phyloP scores from a whole-genome alignment of 35 echinoderm and acorn worm species.

The Ptychodera flava region DNA sequence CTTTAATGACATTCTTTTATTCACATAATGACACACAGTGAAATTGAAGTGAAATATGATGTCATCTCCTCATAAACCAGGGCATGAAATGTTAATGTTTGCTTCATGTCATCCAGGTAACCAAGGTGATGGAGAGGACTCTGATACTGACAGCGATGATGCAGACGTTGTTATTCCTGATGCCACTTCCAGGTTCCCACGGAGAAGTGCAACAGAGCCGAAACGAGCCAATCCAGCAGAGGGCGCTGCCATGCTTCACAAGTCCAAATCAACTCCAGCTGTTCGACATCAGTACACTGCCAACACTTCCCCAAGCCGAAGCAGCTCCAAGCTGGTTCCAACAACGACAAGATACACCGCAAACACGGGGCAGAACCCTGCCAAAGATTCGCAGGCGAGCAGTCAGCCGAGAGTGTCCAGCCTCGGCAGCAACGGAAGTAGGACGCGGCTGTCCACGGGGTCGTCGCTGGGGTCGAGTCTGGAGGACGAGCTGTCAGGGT shows the following conservation, averaged over 20 bases:
- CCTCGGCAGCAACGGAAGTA: background rate
- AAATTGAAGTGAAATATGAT: too few relatives aligned
- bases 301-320: background rate
- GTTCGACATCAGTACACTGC: background rate
- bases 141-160: background rate
- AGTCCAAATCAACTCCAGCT: background rate
- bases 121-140: background rate
- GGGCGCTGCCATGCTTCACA: background rate
- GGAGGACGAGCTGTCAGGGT: background rate
- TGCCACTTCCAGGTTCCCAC: background rate
- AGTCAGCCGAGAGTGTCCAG: background rate
- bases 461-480: background rate
- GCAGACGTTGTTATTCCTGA: background rate
- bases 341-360: background rate
- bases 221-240: background rate
- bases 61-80: too few relatives aligned
- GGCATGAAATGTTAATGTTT: too few relatives aligned
- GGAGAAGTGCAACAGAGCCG: background rate
- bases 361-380: background rate
- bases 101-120: too few relatives aligned
- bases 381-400: background rate
- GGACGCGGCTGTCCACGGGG: background rate
- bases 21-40: too few relatives aligned
- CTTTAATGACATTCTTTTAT: too few relatives aligned
- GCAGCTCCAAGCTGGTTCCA: background rate